Percentiles rank a stretch among this genome's conserved stretches.
These are phyloP conservation scores for Perca schrenkii DNA, from an alignment of 2,113 vertebrate species.

Conservation along the genomic window DNA sequence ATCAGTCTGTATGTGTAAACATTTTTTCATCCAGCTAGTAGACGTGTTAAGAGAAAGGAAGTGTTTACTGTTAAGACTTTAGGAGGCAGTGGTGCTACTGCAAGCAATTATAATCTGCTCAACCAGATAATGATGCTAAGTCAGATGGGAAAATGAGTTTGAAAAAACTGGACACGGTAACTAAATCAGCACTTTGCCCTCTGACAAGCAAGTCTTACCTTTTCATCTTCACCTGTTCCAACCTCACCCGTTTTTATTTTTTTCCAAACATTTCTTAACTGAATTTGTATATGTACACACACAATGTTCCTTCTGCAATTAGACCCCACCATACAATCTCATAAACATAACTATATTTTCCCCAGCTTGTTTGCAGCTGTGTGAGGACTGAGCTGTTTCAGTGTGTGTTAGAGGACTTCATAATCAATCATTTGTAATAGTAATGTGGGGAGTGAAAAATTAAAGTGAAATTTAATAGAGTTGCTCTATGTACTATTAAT, in stretches of 20 bases:
- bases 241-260: neutral
- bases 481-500: too few relatives aligned
- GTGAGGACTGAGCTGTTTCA: too few relatives aligned
- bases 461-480: too few relatives aligned
- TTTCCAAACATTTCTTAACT: neutral
- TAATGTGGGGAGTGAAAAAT: too few relatives aligned
- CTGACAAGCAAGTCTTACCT: neutral
- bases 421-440: too few relatives aligned
- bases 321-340: too few relatives aligned
- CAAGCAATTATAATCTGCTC: slow-evolving; percentile 1
- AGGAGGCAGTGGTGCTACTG: neutral
- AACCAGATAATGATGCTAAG: neutral
- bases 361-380: too few relatives aligned
- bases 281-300: neutral
- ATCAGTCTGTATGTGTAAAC: neutral
- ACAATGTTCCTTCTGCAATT: too few relatives aligned
- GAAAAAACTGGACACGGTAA: neutral
- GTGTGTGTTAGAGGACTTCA: too few relatives aligned
- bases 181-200: neutral
- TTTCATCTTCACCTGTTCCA: too few relatives aligned
- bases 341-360: too few relatives aligned
- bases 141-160: neutral
- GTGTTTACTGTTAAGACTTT: neutral
- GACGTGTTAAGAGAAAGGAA: neutral
- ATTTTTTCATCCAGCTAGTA: neutral